These are phyloP conservation scores for Notoglanidium macrostoma DNA, from an alignment of 2,797 vertebrate genomes.

Conservation along the genomic window DNA sequence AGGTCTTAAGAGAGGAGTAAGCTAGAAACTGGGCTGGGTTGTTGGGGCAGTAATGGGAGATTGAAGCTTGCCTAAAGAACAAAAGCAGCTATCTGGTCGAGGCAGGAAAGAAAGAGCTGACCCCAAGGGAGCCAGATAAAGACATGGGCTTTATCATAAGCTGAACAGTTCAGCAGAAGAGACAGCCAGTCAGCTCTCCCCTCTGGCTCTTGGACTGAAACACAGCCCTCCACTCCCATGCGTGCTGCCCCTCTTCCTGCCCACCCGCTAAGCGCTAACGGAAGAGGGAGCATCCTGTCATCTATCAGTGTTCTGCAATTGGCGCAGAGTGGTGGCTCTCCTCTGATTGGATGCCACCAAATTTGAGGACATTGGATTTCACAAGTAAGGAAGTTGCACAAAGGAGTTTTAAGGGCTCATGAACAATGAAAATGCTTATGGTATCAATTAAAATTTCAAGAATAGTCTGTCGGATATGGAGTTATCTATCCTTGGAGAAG, in stretches of 20 bases:
- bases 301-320: constrained; percentile 39
- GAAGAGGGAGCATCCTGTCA: constrained; percentile 41
- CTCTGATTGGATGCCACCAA: constrained; percentile 39
- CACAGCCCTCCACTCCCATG: constrained; percentile 44
- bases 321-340: constrained; percentile 3
- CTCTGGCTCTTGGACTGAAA: constrained; percentile 39
- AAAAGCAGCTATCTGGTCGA: constrained; percentile 68
- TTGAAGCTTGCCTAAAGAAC: constrained; percentile 48
- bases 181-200: constrained; percentile 62
- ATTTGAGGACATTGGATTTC: constrained; percentile 11
- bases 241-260: constrained; percentile 29
- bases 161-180: constrained; percentile 68
- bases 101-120: constrained; percentile 67
- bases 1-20: constrained; percentile 16
- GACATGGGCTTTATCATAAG: constrained; percentile 70
- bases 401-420: neutral
- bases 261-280: constrained; percentile 50
- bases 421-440: constrained; percentile 31
- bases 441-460: constrained; percentile 41
- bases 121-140: constrained; percentile 64
- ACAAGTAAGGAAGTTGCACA: constrained; percentile 45
- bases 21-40: constrained; percentile 36
- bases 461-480: constrained; percentile 29
- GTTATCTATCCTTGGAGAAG: constrained; percentile 7
- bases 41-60: constrained; percentile 29